These are phyloP conservation scores for Uropsilus gracilis DNA, from an alignment of 2,113 vertebrate species.

Conservation along the genomic window DNA sequence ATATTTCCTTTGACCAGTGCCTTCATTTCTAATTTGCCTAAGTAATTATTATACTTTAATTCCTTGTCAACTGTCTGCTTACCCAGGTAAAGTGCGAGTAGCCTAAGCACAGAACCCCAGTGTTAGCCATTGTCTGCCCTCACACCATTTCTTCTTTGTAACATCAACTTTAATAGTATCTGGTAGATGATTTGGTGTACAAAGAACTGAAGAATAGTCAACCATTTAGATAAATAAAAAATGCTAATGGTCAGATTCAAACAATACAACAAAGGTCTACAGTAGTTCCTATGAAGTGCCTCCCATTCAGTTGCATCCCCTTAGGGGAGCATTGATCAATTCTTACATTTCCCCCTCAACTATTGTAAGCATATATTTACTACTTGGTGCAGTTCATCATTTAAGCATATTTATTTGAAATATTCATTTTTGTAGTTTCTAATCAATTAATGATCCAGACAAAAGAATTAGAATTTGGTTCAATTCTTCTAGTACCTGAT, in stretches of 20 bases:
- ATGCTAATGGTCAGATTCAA: background rate
- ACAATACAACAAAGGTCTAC: background rate
- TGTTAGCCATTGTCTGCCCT: background rate
- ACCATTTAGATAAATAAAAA: background rate
- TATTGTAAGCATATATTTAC: background rate
- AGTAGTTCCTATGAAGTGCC: background rate
- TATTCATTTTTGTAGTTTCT: background rate
- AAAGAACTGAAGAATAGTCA: background rate
- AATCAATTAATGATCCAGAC: background rate
- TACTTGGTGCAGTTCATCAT: background rate
- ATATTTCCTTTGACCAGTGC: background rate
- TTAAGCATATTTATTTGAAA: background rate
- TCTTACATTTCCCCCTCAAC: background rate
- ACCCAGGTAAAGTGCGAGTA: background rate
- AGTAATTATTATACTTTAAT: background rate
- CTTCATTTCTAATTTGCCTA: background rate
- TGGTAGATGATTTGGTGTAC: background rate
- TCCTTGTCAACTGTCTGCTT: background rate
- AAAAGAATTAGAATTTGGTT: background rate
- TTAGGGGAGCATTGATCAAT: background rate
- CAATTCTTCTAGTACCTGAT: background rate
- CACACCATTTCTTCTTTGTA: background rate
- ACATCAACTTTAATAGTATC: background rate
- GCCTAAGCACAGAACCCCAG: background rate
- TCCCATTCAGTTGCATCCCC: background rate